Percentiles rank a stretch among this genome's conserved stretches.
These are phyloP conservation scores for Rambutsinella grinnellia DNA, from an alignment of 2,888 invertebrate species.

Conservation along the genomic window DNA sequence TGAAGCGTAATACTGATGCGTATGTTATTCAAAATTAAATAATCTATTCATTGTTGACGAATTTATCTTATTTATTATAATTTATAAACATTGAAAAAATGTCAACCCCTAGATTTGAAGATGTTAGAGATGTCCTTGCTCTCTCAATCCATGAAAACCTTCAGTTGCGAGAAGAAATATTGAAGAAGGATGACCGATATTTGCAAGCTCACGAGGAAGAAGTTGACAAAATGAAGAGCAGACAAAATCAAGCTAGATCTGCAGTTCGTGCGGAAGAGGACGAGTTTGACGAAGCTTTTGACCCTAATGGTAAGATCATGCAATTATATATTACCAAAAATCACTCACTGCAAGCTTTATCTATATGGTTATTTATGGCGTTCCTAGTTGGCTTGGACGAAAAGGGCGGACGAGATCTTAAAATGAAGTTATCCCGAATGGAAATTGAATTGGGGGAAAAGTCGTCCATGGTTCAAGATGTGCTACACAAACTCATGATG, in stretches of 20 bases:
- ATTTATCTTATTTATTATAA: not conserved
- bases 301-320: constrained; percentile 7
- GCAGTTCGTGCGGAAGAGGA: too few relatives aligned
- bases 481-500: constrained; percentile 44
- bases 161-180: constrained; percentile 3
- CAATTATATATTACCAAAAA: not conserved
- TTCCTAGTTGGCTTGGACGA: too few relatives aligned
- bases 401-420: not conserved
- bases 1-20: constrained; percentile 26
- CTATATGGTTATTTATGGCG: too few relatives aligned
- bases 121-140: constrained; percentile 7
- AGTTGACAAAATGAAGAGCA: not conserved
- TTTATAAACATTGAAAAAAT: not conserved
- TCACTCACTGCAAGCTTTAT: too few relatives aligned
- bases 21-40: constrained; percentile 9
- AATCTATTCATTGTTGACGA: not conserved
- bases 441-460: constrained; percentile 55
- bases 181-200: constrained; percentile 17
- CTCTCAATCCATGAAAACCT: constrained; percentile 17
- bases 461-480: constrained; percentile 51
- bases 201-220: constrained; percentile 4
- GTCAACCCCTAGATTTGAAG: not conserved
- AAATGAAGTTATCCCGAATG: constrained; percentile 18
- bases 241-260: not conserved
- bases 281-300: not conserved